Conservation (phyloP, 1,140 invertebrate genomes). For the Gonatopus flavifemur region DNA sequence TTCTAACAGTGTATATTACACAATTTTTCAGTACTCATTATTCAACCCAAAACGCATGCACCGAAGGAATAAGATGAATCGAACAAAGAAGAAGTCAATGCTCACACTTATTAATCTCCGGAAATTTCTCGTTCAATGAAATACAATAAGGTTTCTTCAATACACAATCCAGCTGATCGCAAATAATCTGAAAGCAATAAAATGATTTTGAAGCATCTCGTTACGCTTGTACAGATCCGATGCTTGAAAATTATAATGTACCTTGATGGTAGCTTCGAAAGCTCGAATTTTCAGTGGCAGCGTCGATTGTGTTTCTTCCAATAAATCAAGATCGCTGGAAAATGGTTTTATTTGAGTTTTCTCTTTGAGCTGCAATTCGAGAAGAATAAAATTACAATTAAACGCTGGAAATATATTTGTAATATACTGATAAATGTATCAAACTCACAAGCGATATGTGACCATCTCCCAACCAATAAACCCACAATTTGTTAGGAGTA, state of each 20-base stretch:
- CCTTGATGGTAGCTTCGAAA: slow-evolving; percentile 4
- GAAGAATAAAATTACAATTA: slow-evolving; percentile 5
- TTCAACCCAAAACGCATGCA: no score
- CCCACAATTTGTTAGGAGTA: slow-evolving; percentile 24
- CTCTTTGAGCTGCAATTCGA: slow-evolving; percentile 10
- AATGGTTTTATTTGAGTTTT: slow-evolving; percentile 19
- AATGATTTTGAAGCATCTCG: no score
- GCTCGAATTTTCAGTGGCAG: not conserved
- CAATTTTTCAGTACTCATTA: no score
- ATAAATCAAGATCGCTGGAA: slow-evolving; percentile 7
- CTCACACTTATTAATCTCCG: no score
- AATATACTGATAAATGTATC: no score
- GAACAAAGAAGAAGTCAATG: no score
- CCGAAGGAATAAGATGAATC: no score
- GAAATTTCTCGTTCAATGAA: slow-evolving; percentile 34
- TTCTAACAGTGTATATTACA: no score
- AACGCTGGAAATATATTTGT: no score
- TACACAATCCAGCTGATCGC: slow-evolving; percentile 12
- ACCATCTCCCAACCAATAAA: slow-evolving; percentile 33
- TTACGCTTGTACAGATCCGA: not conserved
- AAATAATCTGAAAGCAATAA: slow-evolving; percentile 22
- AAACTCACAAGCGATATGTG: slow-evolving; percentile 35
- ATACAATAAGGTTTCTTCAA: slow-evolving; percentile 26
- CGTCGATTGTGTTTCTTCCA: slow-evolving; percentile 8
- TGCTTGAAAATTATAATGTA: not conserved